phyloP scores from a whole-genome alignment of 2,888 invertebrate species.

The Parascotia fuliginaria region DNA sequence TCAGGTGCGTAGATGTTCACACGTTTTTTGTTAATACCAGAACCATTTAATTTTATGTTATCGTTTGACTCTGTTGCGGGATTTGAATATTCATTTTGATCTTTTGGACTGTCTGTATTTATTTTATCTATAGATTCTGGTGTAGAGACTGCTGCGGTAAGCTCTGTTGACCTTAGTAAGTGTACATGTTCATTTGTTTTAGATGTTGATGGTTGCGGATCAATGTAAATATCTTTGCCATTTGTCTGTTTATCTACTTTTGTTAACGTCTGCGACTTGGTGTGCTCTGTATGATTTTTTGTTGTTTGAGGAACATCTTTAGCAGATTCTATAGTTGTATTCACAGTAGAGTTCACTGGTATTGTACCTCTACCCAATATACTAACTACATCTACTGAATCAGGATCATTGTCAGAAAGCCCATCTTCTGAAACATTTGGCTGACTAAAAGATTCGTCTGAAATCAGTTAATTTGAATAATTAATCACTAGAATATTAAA shows the following conservation, averaged over 20 bases:
- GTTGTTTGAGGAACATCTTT: neutral
- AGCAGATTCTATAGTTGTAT: too few relatives aligned
- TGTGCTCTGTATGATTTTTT: neutral
- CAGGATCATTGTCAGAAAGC: too few relatives aligned
- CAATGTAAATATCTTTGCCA: neutral
- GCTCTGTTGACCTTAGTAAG: too few relatives aligned
- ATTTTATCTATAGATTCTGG: neutral
- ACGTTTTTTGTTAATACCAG: slow-evolving; percentile 1
- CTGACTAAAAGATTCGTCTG: too few relatives aligned
- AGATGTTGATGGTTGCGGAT: slow-evolving; percentile 1
- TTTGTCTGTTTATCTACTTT: neutral
- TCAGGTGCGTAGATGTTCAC: slow-evolving; percentile 53
- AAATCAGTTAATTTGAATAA: too few relatives aligned
- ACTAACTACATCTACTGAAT: too few relatives aligned
- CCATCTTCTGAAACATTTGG: too few relatives aligned
- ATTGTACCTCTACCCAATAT: too few relatives aligned
- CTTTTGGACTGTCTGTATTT: neutral
- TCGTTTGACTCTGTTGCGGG: too few relatives aligned
- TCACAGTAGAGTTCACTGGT: too few relatives aligned
- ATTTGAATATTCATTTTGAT: neutral
- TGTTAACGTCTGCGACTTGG: neutral
- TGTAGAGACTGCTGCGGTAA: neutral
- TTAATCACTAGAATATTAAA: too few relatives aligned
- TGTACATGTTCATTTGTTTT: neutral
- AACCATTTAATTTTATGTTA: too few relatives aligned